Conservation (phyloP, 2,888 invertebrate genomes). For the Eilema sororculum region DNA sequence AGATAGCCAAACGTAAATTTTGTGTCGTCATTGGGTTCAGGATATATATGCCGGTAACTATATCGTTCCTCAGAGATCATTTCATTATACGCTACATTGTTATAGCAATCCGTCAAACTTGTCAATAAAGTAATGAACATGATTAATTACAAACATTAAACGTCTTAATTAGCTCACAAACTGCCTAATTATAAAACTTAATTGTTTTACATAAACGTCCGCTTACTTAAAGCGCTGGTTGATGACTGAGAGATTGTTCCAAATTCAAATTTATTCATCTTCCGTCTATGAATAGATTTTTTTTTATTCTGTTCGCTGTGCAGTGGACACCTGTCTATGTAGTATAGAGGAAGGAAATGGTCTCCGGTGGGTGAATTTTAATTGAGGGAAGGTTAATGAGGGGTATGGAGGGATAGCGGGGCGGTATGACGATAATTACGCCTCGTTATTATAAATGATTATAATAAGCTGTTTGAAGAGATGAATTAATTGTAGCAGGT, state of each 20-base stretch:
- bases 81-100: not conserved
- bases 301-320: not conserved
- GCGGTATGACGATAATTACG: not conserved
- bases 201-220: conserved; percentile 28
- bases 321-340: not conserved
- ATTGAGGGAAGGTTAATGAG: not conserved
- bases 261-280: conserved; percentile 32
- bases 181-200: conserved; percentile 21
- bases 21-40: too few relatives aligned
- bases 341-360: not conserved
- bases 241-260: conserved; percentile 37
- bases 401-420: not conserved
- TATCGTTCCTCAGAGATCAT: not conserved
- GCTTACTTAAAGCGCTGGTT: conserved; percentile 14
- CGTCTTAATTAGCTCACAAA: conserved; percentile 28
- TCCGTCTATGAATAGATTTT: conserved; percentile 1
- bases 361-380: not conserved
- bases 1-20: too few relatives aligned
- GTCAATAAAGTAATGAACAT: not conserved
- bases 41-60: too few relatives aligned
- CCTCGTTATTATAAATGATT: not conserved
- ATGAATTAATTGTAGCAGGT: not conserved
- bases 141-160: conserved; percentile 16
- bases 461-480: not conserved
- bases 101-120: conserved; percentile 3